Percentiles rank a stretch among this genome's conserved stretches.
Evolutionary conservation across 2,888 invertebrate species (phyloP).

Genomic region (Sinohyriopsis cumingii): DNA sequence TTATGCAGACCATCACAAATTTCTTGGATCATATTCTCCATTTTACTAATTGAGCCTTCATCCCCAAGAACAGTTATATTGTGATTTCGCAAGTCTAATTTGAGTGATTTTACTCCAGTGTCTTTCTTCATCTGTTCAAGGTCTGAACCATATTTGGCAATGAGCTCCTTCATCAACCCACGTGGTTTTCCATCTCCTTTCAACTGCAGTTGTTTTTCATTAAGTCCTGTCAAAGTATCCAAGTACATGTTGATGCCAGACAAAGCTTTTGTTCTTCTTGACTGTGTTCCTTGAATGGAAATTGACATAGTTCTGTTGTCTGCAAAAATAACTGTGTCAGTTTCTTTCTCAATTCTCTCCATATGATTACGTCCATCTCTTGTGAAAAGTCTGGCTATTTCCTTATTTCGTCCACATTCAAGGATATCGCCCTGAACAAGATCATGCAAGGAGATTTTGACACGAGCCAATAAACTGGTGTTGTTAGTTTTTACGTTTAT

Average conservation of each 20-base stretch:
- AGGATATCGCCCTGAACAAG: constrained; percentile 38
- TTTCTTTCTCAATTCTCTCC: constrained; percentile 28
- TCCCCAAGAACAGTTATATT: constrained; percentile 36
- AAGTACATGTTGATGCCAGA: constrained; percentile 28
- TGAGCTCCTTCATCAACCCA: constrained; percentile 52
- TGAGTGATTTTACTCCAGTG: constrained; percentile 23
- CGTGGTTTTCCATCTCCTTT: constrained; percentile 42
- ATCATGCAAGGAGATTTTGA: constrained; percentile 27
- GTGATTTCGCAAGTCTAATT: constrained; percentile 38
- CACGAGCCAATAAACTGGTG: constrained; percentile 29
- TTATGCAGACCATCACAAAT: neutral
- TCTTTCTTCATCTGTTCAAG: constrained; percentile 33
- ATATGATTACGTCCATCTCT: constrained; percentile 29
- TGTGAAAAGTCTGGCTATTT: constrained; percentile 30
- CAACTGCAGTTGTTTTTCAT: constrained; percentile 27
- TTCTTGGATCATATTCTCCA: constrained; percentile 21
- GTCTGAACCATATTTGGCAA: constrained; percentile 39
- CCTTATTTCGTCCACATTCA: constrained; percentile 21
- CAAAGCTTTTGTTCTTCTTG: constrained; percentile 18
- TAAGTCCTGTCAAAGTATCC: constrained; percentile 5
- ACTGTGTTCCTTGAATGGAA: constrained; percentile 33
- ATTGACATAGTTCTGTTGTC: constrained; percentile 40
- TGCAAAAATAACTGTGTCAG: constrained; percentile 25
- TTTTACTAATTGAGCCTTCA: constrained; percentile 28
- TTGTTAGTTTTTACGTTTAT: constrained; percentile 34